phyloP scores from a whole-genome alignment of 2,797 vertebrate species.

The Paguma larvata region DNA sequence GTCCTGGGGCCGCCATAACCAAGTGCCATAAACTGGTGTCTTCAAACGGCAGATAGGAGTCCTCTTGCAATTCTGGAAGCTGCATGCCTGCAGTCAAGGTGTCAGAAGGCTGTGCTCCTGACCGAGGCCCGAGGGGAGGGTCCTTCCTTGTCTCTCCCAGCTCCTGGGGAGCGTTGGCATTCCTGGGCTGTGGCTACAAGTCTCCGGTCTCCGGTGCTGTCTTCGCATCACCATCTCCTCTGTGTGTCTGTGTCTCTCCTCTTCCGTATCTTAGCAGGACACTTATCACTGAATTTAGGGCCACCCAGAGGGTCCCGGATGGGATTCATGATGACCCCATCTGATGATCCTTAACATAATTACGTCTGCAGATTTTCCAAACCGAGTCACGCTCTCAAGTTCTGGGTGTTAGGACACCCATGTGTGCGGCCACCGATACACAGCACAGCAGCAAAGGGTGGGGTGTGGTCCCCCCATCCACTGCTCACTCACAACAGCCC shows the following conservation, averaged over 20 bases:
- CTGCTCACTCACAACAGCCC: neutral
- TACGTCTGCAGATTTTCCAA: neutral
- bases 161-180: neutral
- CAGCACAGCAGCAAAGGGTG: rapidly evolving
- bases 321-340: neutral
- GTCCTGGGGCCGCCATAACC: neutral
- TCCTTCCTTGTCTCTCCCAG: neutral
- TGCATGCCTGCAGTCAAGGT: neutral
- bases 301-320: neutral
- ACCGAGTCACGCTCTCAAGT: too few species aligned
- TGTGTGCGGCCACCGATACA: rapidly evolving
- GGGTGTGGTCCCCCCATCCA: neutral
- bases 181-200: neutral
- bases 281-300: neutral
- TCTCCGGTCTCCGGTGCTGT: neutral
- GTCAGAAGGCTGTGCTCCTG: neutral
- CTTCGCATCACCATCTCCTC: neutral
- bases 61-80: neutral
- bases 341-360: neutral
- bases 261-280: neutral
- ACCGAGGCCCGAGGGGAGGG: too few species aligned
- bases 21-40: neutral
- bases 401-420: rapidly evolving
- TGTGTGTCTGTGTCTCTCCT: neutral
- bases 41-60: neutral